Conservation (phyloP, 2,113 vertebrate genomes). For the Stegostoma tigrinum region DNA sequence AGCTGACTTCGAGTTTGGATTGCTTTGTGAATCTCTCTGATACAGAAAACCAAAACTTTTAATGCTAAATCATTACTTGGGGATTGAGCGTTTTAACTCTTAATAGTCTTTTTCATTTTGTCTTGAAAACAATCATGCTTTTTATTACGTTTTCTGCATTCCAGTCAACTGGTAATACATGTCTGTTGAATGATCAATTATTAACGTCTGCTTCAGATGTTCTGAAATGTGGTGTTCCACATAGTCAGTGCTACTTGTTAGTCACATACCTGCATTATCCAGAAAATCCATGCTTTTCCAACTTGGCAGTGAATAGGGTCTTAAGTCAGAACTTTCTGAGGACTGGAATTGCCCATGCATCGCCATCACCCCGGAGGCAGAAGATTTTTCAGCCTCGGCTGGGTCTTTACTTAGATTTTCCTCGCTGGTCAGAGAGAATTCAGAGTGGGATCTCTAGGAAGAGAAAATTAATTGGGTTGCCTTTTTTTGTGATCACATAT, state of each 20-base stretch:
- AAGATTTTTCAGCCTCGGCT: slow-evolving; percentile 41
- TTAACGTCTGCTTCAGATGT: neutral
- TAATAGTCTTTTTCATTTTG: neutral
- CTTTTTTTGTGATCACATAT: neutral
- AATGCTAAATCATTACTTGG: neutral
- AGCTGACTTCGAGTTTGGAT: neutral
- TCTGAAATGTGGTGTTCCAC: neutral
- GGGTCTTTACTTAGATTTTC: slow-evolving; percentile 57
- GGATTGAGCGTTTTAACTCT: neutral
- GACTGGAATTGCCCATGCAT: slow-evolving; percentile 54
- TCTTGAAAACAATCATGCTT: neutral
- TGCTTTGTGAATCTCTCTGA: neutral
- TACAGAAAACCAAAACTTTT: neutral
- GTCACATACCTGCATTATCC: slow-evolving; percentile 69
- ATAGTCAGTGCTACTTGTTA: too few relatives aligned
- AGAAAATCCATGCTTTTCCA: slow-evolving; percentile 79
- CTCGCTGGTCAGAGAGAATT: slow-evolving; percentile 67
- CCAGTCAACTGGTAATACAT: neutral
- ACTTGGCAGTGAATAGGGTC: slow-evolving; percentile 59
- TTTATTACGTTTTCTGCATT: neutral
- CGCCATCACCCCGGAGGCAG: slow-evolving; percentile 42
- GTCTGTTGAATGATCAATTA: neutral
- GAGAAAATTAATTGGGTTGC: neutral
- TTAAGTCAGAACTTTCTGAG: slow-evolving; percentile 56
- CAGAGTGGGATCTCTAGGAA: slow-evolving; percentile 73